A percentile compares a stretch with the other conserved stretches of the same genome.
Conservation (phyloP, 2,113 vertebrate genomes). For the Arizona elegans region DNA sequence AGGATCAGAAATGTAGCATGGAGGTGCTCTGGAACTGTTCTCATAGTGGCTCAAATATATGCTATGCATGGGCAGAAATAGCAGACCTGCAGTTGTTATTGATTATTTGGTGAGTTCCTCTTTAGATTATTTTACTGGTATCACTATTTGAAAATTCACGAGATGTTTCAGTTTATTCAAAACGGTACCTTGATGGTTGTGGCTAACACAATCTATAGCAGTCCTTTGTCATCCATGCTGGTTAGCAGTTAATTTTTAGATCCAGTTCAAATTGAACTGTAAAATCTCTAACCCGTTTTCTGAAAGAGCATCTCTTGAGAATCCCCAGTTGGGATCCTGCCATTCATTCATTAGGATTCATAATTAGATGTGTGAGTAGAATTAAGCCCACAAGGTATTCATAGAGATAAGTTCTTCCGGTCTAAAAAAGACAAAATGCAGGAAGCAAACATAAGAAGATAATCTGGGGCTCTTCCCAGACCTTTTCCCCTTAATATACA, state of each 20-base stretch:
- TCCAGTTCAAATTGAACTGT: background rate
- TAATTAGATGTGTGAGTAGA: background rate
- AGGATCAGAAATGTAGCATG: background rate
- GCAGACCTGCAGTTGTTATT: background rate
- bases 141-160: background rate
- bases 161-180: background rate
- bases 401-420: background rate
- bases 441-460: background rate
- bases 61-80: background rate
- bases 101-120: background rate
- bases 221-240: background rate
- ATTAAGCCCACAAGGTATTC: background rate
- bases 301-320: background rate
- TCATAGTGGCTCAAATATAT: background rate
- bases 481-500: background rate
- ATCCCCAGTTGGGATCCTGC: background rate
- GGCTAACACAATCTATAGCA: background rate
- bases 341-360: background rate
- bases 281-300: background rate
- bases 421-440: background rate
- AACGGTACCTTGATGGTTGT: background rate
- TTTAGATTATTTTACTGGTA: background rate
- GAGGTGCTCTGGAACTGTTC: background rate
- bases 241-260: background rate
- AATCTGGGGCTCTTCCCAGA: background rate